A percentile compares a stretch with the other conserved stretches of the same genome.
phyloP scores from a whole-genome alignment of 2,797 vertebrate species.

The Avahi laniger region DNA sequence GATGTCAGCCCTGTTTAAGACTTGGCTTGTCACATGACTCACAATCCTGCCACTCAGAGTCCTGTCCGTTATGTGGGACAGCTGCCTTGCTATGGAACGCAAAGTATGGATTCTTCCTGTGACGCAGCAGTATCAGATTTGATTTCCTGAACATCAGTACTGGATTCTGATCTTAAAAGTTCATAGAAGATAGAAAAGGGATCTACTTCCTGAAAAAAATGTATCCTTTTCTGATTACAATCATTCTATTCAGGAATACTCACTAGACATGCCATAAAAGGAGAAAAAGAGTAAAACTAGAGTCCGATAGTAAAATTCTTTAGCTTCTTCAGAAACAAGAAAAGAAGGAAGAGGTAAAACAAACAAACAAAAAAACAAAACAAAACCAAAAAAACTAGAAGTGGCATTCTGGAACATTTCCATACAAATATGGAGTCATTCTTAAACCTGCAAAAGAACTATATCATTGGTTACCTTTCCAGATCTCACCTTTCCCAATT shows the following conservation, averaged over 20 bases:
- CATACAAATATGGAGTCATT: background rate
- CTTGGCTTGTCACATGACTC: background rate
- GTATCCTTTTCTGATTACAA: background rate
- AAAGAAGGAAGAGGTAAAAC: background rate
- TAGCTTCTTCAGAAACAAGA: background rate
- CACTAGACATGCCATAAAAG: background rate
- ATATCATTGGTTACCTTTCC: background rate
- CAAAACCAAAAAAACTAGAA: background rate
- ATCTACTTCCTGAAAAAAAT: background rate
- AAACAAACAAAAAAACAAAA: no score
- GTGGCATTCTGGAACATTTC: background rate
- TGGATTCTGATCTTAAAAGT: slow-evolving; percentile 26
- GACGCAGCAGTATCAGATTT: background rate
- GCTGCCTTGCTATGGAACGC: background rate
- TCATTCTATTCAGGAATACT: background rate
- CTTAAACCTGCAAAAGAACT: background rate
- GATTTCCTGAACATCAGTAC: background rate
- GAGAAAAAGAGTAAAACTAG: background rate
- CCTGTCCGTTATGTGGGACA: background rate
- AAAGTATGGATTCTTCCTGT: background rate
- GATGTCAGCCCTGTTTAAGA: background rate
- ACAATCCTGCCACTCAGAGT: background rate
- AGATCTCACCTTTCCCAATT: background rate
- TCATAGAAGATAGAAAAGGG: background rate
- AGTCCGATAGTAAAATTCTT: background rate